Percentiles rank a stretch among this genome's conserved stretches.
Evolutionary conservation across 30 jellyfish, hydroid and myxozoan species (phyloP).

Genomic region (Aurelia sp.): DNA sequence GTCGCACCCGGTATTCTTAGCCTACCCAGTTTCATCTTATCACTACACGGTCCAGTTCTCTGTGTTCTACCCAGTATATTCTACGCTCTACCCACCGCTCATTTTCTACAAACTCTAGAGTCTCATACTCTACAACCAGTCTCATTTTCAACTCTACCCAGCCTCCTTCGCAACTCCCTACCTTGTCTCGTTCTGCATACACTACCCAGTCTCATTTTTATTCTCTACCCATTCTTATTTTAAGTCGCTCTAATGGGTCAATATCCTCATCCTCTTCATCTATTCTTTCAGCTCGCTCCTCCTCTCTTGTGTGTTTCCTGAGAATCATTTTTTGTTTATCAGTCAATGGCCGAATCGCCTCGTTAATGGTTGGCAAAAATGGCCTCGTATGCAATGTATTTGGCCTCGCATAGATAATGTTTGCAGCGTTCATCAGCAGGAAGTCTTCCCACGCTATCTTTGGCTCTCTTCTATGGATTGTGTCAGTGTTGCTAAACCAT

Average conservation of each 20-base stretch:
- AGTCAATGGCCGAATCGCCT: slow-evolving; percentile 23
- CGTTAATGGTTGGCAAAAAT: slow-evolving; percentile 49
- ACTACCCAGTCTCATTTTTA: no score
- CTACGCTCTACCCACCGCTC: no score
- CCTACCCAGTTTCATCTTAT: no score
- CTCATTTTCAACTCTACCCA: no score
- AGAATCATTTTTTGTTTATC: neutral
- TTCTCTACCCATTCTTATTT: neutral
- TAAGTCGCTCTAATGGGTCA: neutral
- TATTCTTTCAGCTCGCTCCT: neutral
- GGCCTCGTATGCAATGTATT: slow-evolving; percentile 60
- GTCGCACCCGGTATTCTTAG: no score
- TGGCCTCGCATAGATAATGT: slow-evolving; percentile 60
- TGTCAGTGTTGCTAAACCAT: slow-evolving; percentile 23
- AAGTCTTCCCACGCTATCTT: slow-evolving; percentile 53
- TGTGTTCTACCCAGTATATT: no score
- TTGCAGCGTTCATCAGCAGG: slow-evolving; percentile 45
- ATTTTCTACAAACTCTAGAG: no score
- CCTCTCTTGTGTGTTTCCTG: neutral
- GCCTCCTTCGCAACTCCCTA: no score
- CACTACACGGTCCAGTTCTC: no score
- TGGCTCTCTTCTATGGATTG: slow-evolving; percentile 5
- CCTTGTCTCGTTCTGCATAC: no score
- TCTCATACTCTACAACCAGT: no score
- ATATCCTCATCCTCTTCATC: slow-evolving; percentile 1